phyloP scores from a whole-genome alignment of 2,888 invertebrate species.

The Calliopum simillimum region DNA sequence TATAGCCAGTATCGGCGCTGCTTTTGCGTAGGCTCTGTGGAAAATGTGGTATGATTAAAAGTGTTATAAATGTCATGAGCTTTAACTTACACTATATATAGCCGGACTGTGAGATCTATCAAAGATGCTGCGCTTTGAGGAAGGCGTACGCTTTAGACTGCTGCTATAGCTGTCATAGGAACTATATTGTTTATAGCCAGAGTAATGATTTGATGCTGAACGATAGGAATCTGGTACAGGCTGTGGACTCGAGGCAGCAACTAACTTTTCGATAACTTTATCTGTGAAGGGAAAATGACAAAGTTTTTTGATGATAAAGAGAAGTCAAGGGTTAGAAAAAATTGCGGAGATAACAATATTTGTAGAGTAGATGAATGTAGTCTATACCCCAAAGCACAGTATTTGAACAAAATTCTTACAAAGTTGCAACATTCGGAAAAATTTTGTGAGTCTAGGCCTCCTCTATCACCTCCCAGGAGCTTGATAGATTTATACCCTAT shows the following conservation, averaged over 20 bases:
- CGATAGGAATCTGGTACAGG: constrained; percentile 63
- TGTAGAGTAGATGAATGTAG: not conserved
- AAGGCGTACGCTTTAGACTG: constrained; percentile 61
- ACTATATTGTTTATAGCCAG: constrained; percentile 50
- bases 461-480: too few species aligned
- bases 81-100: constrained; percentile 59
- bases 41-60: constrained; percentile 10
- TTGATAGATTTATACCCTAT: too few species aligned
- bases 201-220: constrained; percentile 59
- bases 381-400: not conserved
- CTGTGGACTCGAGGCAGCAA: constrained; percentile 62
- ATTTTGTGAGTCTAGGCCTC: too few species aligned
- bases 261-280: constrained; percentile 52
- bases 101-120: constrained; percentile 65
- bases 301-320: not conserved
- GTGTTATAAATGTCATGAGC: not conserved
- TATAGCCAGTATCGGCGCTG: constrained; percentile 56
- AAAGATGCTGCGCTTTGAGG: constrained; percentile 59
- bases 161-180: constrained; percentile 60
- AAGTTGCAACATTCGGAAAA: too few species aligned
- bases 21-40: constrained; percentile 62
- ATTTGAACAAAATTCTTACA: too few species aligned
- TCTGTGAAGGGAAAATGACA: constrained; percentile 43
- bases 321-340: not conserved
- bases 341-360: not conserved